phyloP scores from a whole-genome alignment of 2,797 vertebrate genomes.

The Hoplostethus atlanticus region DNA sequence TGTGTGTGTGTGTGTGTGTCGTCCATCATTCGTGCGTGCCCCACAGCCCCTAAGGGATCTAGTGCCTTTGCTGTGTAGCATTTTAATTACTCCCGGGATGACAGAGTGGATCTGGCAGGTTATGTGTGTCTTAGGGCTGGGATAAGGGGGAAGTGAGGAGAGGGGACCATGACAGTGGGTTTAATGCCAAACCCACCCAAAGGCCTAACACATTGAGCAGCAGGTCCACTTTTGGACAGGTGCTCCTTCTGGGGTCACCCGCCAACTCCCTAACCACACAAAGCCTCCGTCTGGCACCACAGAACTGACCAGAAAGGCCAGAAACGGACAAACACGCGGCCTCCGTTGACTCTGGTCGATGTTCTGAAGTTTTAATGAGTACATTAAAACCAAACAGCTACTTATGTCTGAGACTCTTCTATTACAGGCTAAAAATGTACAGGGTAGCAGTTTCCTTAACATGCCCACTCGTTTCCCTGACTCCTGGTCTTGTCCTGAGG shows the following conservation, averaged over 20 bases:
- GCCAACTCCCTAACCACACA: constrained; percentile 65
- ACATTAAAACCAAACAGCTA: constrained; percentile 54
- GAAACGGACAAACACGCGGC: constrained; percentile 46
- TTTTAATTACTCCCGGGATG: constrained; percentile 83
- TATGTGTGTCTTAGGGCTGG: constrained; percentile 63
- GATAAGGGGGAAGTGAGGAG: constrained; percentile 54
- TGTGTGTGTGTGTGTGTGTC: too few species aligned
- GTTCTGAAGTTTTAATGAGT: constrained; percentile 54
- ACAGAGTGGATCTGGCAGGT: constrained; percentile 77
- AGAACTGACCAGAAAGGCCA: constrained; percentile 45
- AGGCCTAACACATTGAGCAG: constrained; percentile 60
- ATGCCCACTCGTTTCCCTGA: constrained; percentile 46
- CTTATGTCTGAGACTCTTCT: constrained; percentile 30
- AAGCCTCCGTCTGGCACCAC: constrained; percentile 69
- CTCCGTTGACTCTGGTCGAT: constrained; percentile 56
- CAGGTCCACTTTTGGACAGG: constrained; percentile 71
- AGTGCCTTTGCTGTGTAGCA: constrained; percentile 65
- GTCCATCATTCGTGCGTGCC: constrained; percentile 41
- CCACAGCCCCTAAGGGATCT: constrained; percentile 56
- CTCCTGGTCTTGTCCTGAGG: constrained; percentile 53
- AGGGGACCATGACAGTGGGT: constrained; percentile 60
- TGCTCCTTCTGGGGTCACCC: constrained; percentile 68
- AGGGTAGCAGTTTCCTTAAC: constrained; percentile 28
- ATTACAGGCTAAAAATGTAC: constrained; percentile 35
- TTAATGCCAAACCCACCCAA: constrained; percentile 74